These are phyloP conservation scores for Eidolon dupreanum DNA, from an alignment of 2,797 vertebrate genomes.

Conservation along the genomic window DNA sequence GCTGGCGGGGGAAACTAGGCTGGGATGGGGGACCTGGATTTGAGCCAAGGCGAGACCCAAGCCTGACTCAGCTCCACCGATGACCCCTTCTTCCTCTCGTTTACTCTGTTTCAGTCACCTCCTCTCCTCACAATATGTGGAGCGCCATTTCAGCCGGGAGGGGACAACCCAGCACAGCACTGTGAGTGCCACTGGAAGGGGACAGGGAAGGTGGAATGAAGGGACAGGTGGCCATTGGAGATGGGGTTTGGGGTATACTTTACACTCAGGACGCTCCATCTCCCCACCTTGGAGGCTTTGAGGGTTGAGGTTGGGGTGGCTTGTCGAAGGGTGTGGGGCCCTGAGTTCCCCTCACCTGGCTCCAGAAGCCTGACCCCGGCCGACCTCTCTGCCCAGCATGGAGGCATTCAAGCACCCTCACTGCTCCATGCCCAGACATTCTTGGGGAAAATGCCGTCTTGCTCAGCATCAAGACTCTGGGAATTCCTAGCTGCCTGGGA, in stretches of 20 bases:
- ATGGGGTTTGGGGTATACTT: neutral
- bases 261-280: neutral
- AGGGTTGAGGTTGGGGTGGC: neutral
- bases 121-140: conserved; percentile 94
- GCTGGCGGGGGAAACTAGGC: neutral
- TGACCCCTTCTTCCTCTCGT: neutral
- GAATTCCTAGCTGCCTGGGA: neutral
- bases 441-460: neutral
- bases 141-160: conserved; percentile 89
- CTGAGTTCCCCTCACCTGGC: neutral
- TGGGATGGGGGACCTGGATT: neutral
- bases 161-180: conserved; percentile 79
- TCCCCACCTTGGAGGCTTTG: neutral
- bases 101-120: conserved; percentile 88
- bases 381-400: neutral
- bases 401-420: neutral
- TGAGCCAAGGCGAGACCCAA: neutral
- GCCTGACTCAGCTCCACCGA: neutral
- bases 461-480: neutral
- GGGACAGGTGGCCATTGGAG: neutral
- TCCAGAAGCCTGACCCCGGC: neutral
- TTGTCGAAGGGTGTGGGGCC: neutral
- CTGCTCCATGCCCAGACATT: neutral
- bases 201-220: neutral
- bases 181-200: conserved; percentile 77